Evolutionary conservation across 2,797 vertebrate genomes (phyloP), one percentile per base, ranked within the genome.

Genomic region (Staurois parvus): DNA sequence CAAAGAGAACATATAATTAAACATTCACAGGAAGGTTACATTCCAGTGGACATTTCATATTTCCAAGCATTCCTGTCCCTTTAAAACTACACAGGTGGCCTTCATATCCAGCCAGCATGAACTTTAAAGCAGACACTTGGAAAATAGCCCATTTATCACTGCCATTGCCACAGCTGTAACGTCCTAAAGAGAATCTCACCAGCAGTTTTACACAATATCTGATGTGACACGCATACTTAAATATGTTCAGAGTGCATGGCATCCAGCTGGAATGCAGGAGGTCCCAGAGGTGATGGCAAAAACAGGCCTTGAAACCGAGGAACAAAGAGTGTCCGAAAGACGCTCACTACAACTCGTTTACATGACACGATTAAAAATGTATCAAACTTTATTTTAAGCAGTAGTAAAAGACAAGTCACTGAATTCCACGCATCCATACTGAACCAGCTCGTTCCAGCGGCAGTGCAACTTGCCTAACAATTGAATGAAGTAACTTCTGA

Each of bases 201-300:
- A 67, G 76, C 69, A 74, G 48, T 74, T 74, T 67, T 79, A 74
- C 68, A 30, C 24, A 79, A 37, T 37, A 29, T 42, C 66, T 81
- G 48, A 77, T 48, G 79, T 72, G 84, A 86, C 79, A 72, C n/a
- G 79, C 80, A 56, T 77, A 11, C 34, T n/a, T 19, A 86, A 82
- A 21, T 86, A 86, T 82, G 84, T 72, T n/a, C 79, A 72, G 79
- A 9, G 72, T 64, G 64, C 4, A 32, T 45, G 69, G 84, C 73
- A 86, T 78, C 29, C 26, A 32, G 40, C 30, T 64, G 79, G 73
- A 86, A 86, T 86, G 79, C 45, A 66, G 78, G 67, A 83, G 78
- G 84, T 81, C 78, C n/a, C 48, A 0, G 64, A 81, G 78, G 77
- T 42, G 42, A 81, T 40, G 30, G n/a, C 40, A 52, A 56, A 40